Evolutionary conservation across 2,797 vertebrate genomes (phyloP), one percentile per base, ranked within the genome.

Genomic region (Falco naumanni): DNA sequence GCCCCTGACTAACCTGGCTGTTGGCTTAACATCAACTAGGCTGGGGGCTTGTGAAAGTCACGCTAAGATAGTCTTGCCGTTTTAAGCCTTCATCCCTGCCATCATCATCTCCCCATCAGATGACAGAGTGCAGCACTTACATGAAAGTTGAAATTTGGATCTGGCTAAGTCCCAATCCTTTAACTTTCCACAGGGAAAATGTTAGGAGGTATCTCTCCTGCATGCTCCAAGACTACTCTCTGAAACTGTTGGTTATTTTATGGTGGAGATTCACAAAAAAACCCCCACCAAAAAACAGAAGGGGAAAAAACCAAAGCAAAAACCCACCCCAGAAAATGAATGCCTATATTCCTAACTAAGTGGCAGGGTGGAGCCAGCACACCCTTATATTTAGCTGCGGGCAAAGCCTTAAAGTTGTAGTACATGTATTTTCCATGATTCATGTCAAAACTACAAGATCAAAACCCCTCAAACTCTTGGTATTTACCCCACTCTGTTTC

Each of bases 331-430:
- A 37, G 37, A 37, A 37, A 93, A 96, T 83, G 91, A 90, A 84
- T 63, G 91, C 66, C 77, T 61, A 69, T 54, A 83, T 63, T 83
- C 37, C 64, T 69, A 90, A 90, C 71, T 82, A 78, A 92, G 87
- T 74, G 14, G 39, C 82, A 95, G 60, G 84, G 92, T 93, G 92
- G 89, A 96, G 88, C 75, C 45, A 81, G 65, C 12, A 48, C 68
- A 87, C 81, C 90, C 94, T 96, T 92, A 85, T 70, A 88, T 76
- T 91, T 93, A 95, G 93, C 81, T 72, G 47, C 79, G 91, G 86
- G 93, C 39, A 78, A 91, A 95, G 76, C 91, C 88, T 93, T 95
- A 92, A 94, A 97, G 91, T 95, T 25, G 33, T 25, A 82, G 71
- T 25, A 83, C 91, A 28, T 94, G 96, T 87, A 81, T 95, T 92